These are phyloP conservation scores for Hippocampus kuda DNA, from an alignment of 2,797 vertebrate species.

Conservation along the genomic window DNA sequence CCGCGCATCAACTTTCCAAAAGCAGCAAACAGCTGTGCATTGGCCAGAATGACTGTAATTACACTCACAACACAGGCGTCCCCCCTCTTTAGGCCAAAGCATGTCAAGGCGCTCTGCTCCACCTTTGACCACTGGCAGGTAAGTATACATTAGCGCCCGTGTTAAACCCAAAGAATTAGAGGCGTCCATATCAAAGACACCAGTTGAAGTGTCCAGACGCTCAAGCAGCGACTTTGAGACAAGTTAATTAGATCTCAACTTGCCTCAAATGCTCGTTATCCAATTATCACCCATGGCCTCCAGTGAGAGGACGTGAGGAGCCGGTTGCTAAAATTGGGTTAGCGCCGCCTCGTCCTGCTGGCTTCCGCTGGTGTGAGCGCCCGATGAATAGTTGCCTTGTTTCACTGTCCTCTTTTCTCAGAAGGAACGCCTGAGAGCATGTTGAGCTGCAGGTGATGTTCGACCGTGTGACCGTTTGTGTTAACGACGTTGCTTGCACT, in stretches of 20 bases:
- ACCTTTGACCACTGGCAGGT: slow-evolving; percentile 35
- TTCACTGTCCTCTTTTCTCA: slow-evolving; percentile 14
- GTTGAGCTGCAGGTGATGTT: neutral
- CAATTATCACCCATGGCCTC: slow-evolving; percentile 36
- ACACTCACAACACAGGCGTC: slow-evolving; percentile 24
- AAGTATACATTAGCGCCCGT: slow-evolving; percentile 9
- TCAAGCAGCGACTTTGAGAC: slow-evolving; percentile 26
- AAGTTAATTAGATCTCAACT: slow-evolving; percentile 52
- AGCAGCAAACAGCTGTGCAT: slow-evolving; percentile 51
- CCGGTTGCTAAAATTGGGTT: slow-evolving; percentile 52
- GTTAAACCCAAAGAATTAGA: slow-evolving; percentile 2
- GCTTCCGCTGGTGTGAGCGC: slow-evolving; percentile 31
- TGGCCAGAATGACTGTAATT: slow-evolving; percentile 47
- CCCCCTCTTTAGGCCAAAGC: slow-evolving; percentile 4
- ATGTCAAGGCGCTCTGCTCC: slow-evolving; percentile 1
- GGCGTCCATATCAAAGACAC: neutral
- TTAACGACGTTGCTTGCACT: slow-evolving; percentile 1
- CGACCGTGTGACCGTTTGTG: neutral
- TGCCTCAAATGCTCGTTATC: slow-evolving; percentile 31
- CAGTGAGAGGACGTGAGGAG: slow-evolving; percentile 38
- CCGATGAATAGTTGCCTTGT: slow-evolving; percentile 9
- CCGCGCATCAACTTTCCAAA: slow-evolving; percentile 15
- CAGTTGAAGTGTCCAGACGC: neutral
- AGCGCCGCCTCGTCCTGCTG: slow-evolving; percentile 22
- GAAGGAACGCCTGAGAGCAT: neutral